Percentiles rank a stretch among this genome's conserved stretches.
Conservation (phyloP, 2,113 vertebrate genomes). For the Nycticryphes semicollaris region DNA sequence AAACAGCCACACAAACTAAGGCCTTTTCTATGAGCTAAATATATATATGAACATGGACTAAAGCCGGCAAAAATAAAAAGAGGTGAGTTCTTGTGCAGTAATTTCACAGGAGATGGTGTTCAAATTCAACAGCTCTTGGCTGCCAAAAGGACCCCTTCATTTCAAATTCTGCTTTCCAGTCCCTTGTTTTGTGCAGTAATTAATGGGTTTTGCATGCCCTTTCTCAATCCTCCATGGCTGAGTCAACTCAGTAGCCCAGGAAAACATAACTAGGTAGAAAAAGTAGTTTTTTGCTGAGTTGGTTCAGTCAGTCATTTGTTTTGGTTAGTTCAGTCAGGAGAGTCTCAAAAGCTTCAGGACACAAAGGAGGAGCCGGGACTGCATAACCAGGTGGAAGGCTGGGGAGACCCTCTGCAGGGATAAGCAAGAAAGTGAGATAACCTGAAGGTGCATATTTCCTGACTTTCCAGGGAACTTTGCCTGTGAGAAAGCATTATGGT, state of each 20-base stretch:
- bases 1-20: not conserved
- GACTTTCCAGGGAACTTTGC: not conserved
- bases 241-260: not conserved
- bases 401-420: not conserved
- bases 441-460: not conserved
- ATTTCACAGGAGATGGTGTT: not conserved
- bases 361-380: not conserved
- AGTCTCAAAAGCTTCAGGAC: not conserved
- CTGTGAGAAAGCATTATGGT: not conserved
- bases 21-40: not conserved
- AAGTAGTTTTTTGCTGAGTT: not conserved
- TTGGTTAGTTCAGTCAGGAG: not conserved
- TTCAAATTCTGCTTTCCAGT: not conserved
- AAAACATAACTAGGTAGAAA: not conserved
- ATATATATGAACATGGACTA: not conserved
- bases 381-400: accelerated
- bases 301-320: not conserved
- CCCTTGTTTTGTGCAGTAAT: not conserved
- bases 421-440: not conserved
- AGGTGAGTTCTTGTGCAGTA: not conserved
- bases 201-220: not conserved
- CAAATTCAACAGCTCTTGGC: not conserved
- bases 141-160: not conserved
- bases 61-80: not conserved
- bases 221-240: not conserved